phyloP scores from a whole-genome alignment of 2,888 invertebrate species.

The Nineta flava region DNA sequence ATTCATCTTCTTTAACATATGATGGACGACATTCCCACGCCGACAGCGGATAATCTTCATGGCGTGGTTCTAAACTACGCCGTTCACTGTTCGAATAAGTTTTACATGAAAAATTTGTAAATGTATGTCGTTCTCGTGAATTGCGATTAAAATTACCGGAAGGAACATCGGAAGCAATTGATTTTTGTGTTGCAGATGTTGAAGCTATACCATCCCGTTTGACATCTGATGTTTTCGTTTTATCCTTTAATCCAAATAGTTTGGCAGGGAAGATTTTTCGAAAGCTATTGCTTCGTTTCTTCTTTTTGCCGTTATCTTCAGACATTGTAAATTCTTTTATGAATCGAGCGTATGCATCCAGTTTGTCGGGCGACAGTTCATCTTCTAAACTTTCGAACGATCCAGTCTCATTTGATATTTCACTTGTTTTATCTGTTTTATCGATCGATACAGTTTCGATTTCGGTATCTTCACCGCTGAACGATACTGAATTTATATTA shows the following conservation, averaged over 20 bases:
- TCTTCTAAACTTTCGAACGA: background rate
- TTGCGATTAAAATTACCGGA: conserved; percentile 1
- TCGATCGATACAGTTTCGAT: conserved; percentile 2
- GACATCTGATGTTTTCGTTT: conserved; percentile 21
- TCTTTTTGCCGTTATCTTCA: conserved; percentile 13
- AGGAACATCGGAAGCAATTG: too few species aligned
- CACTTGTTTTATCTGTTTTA: conserved; percentile 1
- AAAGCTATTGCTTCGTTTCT: conserved; percentile 24
- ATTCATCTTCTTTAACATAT: background rate
- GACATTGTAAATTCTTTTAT: conserved; percentile 23
- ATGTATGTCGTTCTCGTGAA: background rate
- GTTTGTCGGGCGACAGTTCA: conserved; percentile 6
- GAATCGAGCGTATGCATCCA: conserved; percentile 23
- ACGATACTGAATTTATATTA: background rate
- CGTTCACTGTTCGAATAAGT: background rate
- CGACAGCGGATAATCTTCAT: too few species aligned
- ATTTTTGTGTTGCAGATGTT: too few species aligned
- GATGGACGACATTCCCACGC: background rate
- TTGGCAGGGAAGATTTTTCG: conserved; percentile 19
- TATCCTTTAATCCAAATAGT: conserved; percentile 18
- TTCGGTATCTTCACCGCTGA: background rate
- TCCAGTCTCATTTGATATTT: background rate
- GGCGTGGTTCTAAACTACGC: too few species aligned
- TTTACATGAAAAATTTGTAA: background rate
- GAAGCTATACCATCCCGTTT: conserved; percentile 17